These are phyloP conservation scores for Callyntrura sp. DNA, from an alignment of 2,888 invertebrate species.

Conservation along the genomic window DNA sequence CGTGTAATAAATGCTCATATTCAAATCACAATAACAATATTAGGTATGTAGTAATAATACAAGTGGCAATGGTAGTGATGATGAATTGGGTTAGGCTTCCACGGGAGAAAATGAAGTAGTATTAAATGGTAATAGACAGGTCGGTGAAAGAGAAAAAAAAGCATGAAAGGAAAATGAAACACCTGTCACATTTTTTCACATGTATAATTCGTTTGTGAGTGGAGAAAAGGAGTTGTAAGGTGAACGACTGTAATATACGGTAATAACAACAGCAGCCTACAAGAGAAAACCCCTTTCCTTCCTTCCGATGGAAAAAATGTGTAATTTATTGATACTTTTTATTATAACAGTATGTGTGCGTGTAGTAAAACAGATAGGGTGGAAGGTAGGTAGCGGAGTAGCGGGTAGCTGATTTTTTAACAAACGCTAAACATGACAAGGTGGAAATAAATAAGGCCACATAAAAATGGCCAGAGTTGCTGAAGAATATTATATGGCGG, in stretches of 20 bases:
- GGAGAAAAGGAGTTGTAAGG: constrained; percentile 2
- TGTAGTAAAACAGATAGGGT: no score
- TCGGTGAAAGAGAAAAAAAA: not conserved
- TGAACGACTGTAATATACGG: no score
- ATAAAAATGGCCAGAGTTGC: constrained; percentile 38
- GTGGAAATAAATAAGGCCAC: constrained; percentile 4
- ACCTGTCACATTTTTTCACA: constrained; percentile 77
- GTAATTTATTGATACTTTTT: constrained; percentile 52
- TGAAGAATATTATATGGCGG: not conserved
- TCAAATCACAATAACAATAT: not conserved
- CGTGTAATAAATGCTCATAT: not conserved
- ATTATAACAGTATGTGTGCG: no score
- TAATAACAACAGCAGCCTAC: not conserved
- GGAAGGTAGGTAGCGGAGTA: not conserved
- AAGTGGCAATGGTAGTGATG: not conserved
- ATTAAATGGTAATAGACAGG: not conserved
- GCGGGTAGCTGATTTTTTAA: not conserved
- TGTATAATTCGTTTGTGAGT: constrained; percentile 35
- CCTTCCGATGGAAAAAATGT: constrained; percentile 16
- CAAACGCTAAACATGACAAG: constrained; percentile 31
- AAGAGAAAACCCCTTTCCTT: not conserved
- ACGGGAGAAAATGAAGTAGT: constrained; percentile 30
- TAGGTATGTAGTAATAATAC: no score
- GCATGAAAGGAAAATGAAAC: constrained; percentile 80
- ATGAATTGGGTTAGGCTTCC: constrained; percentile 10